Evolutionary conservation across 2,888 invertebrate species (phyloP).

Genomic region (Dryomyza anilis): DNA sequence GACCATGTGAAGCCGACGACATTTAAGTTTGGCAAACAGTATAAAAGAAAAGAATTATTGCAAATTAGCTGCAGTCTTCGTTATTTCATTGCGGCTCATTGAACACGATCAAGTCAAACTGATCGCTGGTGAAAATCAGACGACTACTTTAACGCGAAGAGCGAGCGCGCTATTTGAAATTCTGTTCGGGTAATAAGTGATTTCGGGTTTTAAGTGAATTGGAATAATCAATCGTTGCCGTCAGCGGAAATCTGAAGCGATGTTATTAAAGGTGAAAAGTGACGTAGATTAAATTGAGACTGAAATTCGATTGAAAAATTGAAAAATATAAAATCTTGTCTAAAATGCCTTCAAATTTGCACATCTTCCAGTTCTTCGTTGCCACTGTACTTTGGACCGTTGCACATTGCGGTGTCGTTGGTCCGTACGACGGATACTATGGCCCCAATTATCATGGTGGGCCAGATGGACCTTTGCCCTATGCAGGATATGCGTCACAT

Average conservation of each 20-base stretch:
- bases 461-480: conserved; percentile 21
- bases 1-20: conserved; percentile 55
- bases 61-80: conserved; percentile 35
- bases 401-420: conserved; percentile 49
- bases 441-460: conserved; percentile 46
- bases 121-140: neutral
- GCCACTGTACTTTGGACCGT: conserved; percentile 45
- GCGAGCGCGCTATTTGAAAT: neutral
- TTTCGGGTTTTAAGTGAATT: neutral
- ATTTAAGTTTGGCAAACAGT: conserved; percentile 47
- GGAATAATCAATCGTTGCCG: neutral
- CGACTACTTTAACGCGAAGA: conserved; percentile 8
- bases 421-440: conserved; percentile 48
- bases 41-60: conserved; percentile 42
- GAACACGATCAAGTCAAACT: neutral
- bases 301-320: neutral
- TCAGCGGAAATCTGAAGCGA: neutral
- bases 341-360: neutral
- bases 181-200: neutral
- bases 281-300: neutral
- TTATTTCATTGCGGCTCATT: conserved; percentile 31
- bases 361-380: conserved; percentile 45
- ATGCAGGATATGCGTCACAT: conserved; percentile 44
- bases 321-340: neutral
- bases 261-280: conserved; percentile 7